Base-by-base conservation (phyloP, 2,888 invertebrate species). In the Tethea ocularis region DNA sequence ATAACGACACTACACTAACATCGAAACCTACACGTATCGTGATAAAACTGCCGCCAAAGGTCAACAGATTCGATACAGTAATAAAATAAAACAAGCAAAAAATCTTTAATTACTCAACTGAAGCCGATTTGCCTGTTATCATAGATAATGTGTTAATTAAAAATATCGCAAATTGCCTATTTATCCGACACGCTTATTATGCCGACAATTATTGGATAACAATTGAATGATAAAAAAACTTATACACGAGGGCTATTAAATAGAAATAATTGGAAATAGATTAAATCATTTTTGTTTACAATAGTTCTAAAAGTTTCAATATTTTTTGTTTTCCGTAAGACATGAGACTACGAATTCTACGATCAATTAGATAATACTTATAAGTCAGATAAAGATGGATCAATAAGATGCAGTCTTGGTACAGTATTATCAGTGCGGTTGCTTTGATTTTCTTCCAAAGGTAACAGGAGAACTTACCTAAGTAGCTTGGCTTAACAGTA, bases 111-210 rank as follows among this genome's bases (percentile, higher is more conserved):
- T 20, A n/a, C 38, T 38, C 38, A n/a, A n/a, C n/a, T 5, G 36
- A 36, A 41, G 17, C 17, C 46, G 46, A 46, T 46, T 46, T 46
- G 20, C 17, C 46, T 20, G 46, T 20, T 20, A 46, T 20, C n/a
- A 46, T 46, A 10, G 46, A 46, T 46, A 46, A 46, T 46, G 46
- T 46, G n/a, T 46, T 46, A 46, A 46, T 46, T 46, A 20, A 46
- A 46, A 46, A 8, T 10, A 17, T 20, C 46, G 20, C 46, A 10
- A 20, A 46, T 46, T 20, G 46, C 15, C 46, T 52, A 26, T 57
- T 36, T 58, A 57, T 68, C 60, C 62, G 66, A 52, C 52, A 65
- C 61, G 66, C 57, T 59, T 52, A 65, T 66, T 61, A 59, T 52
- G 8, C 36, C 38, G 57, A 55, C 60, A 60, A 52, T 58, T 62